phyloP scores from a whole-genome alignment of 2,888 invertebrate species.

The Drosophila robusta region DNA sequence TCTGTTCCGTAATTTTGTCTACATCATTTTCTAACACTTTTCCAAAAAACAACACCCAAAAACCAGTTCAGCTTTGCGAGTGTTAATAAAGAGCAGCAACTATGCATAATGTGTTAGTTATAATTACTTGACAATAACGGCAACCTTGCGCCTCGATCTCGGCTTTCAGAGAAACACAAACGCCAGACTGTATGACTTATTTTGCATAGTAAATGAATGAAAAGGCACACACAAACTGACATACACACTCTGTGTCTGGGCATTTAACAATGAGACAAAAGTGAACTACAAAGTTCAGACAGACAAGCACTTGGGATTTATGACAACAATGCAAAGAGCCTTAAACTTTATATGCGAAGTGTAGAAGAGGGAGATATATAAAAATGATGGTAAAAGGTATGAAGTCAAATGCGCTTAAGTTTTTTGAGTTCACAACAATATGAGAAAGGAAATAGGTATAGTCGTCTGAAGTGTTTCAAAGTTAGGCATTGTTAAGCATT shows the following conservation, averaged over 20 bases:
- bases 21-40: slow-evolving; percentile 12
- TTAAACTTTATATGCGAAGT: slow-evolving; percentile 63
- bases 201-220: slow-evolving; percentile 66
- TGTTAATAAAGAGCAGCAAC: slow-evolving; percentile 33
- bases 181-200: slow-evolving; percentile 50
- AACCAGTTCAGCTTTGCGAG: slow-evolving; percentile 25
- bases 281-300: slow-evolving; percentile 60
- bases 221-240: slow-evolving; percentile 43
- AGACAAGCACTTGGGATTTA: slow-evolving; percentile 66
- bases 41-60: slow-evolving; percentile 15
- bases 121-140: slow-evolving; percentile 74
- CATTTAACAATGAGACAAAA: slow-evolving; percentile 56
- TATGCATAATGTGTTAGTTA: slow-evolving; percentile 49
- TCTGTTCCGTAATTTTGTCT: neutral
- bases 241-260: slow-evolving; percentile 25
- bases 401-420: slow-evolving; percentile 45
- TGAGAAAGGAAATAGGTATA: slow-evolving; percentile 31
- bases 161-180: slow-evolving; percentile 53
- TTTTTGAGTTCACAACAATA: slow-evolving; percentile 11
- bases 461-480: slow-evolving; percentile 2
- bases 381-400: slow-evolving; percentile 30
- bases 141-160: slow-evolving; percentile 76
- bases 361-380: slow-evolving; percentile 14
- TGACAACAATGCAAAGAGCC: slow-evolving; percentile 60
- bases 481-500: slow-evolving; percentile 7